Percentiles rank a stretch among this genome's conserved stretches.
Evolutionary conservation across 2,888 invertebrate species (phyloP).

Genomic region (Furcula furcula): DNA sequence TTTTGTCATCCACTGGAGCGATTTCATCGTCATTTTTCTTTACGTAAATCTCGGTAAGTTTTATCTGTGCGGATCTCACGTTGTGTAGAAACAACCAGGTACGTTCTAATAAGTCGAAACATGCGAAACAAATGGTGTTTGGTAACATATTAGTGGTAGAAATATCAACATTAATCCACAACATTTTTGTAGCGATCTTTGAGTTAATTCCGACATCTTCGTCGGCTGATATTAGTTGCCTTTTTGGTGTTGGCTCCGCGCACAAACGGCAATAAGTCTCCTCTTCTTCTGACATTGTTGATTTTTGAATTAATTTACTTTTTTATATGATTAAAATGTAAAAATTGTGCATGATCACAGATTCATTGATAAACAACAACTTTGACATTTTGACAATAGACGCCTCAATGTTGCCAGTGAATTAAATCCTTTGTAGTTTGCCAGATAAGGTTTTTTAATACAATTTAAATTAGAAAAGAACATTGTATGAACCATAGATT

Average conservation of each 20-base stretch:
- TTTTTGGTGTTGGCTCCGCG: constrained; percentile 61
- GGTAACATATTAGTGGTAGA: constrained; percentile 48
- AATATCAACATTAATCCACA: constrained; percentile 70
- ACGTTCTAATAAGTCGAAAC: constrained; percentile 67
- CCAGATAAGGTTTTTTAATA: too few species aligned
- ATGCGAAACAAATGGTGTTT: constrained; percentile 66
- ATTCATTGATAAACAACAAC: constrained; percentile 41
- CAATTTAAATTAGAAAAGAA: too few species aligned
- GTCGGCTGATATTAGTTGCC: constrained; percentile 55
- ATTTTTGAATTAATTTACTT: constrained; percentile 14
- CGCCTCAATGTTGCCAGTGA: constrained; percentile 6
- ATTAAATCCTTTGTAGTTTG: too few species aligned
- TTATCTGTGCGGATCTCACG: constrained; percentile 59
- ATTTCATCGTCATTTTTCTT: constrained; percentile 27
- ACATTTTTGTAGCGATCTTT: constrained; percentile 61
- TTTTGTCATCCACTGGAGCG: constrained; percentile 16
- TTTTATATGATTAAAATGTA: constrained; percentile 3
- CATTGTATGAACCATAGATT: too few species aligned
- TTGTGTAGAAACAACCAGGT: constrained; percentile 67
- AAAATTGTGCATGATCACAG: constrained; percentile 5
- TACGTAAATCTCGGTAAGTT: constrained; percentile 45
- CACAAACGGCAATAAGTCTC: constrained; percentile 67
- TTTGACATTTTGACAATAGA: constrained; percentile 22
- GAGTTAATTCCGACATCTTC: constrained; percentile 61
- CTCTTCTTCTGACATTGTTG: constrained; percentile 50